These are phyloP conservation scores for Aradus depressus DNA, from an alignment of 2,888 invertebrate species.

Conservation along the genomic window DNA sequence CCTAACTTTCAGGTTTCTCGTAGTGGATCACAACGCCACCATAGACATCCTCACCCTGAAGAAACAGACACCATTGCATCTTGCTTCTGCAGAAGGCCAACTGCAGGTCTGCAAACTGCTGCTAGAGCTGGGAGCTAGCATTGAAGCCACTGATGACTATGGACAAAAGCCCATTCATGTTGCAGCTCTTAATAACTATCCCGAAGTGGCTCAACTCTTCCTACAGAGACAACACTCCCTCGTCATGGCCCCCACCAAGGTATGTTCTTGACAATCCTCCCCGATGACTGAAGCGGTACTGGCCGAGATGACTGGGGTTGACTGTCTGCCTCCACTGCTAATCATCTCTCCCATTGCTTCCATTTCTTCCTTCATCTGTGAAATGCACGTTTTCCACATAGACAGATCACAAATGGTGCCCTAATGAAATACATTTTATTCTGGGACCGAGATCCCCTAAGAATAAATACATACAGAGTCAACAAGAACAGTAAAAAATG, in stretches of 20 bases:
- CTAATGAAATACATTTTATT: too few species aligned
- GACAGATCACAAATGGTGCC: too few species aligned
- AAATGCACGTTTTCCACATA: too few species aligned
- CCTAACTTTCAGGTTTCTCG: constrained; percentile 81
- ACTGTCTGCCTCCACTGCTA: too few species aligned
- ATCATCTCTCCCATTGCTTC: too few species aligned
- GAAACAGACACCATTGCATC: constrained; percentile 93
- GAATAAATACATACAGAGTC: too few species aligned
- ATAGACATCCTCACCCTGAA: constrained; percentile 90
- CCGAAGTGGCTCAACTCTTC: constrained; percentile 86
- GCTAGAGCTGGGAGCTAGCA: constrained; percentile 84
- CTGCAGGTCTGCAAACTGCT: constrained; percentile 87
- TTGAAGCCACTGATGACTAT: constrained; percentile 89
- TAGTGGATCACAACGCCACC: constrained; percentile 88
- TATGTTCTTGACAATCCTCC: too few species aligned
- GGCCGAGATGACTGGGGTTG: too few species aligned
- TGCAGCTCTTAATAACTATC: constrained; percentile 95
- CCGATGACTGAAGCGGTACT: too few species aligned
- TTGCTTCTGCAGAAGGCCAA: constrained; percentile 93
- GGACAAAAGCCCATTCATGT: constrained; percentile 96
- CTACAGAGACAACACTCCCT: constrained; percentile 87
- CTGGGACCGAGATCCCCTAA: too few species aligned
- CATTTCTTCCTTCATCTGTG: too few species aligned
- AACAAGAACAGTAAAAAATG: too few species aligned
- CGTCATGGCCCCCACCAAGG: constrained; percentile 87